Conservation (phyloP, 2,888 invertebrate species). For the Standfussiana lucernea region DNA sequence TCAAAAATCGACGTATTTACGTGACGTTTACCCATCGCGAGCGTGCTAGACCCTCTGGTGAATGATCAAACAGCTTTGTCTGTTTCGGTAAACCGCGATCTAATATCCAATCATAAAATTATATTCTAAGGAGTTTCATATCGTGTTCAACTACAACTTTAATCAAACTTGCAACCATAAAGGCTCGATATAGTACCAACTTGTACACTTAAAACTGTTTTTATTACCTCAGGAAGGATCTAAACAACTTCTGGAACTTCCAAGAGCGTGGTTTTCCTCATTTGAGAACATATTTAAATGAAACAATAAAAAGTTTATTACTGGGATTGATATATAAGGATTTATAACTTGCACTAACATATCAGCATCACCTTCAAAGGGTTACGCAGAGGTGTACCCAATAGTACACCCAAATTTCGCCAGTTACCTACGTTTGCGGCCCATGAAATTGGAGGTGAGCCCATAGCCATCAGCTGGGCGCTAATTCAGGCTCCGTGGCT, state of each 20-base stretch:
- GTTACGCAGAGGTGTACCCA: not conserved
- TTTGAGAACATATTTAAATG: conserved; percentile 38
- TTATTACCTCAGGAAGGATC: conserved; percentile 12
- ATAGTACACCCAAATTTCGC: not conserved
- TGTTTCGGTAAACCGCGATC: not conserved
- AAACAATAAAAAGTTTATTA: conserved; percentile 46
- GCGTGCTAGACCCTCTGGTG: too few relatives aligned
- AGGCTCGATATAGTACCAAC: conserved; percentile 19
- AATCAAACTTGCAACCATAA: conserved; percentile 24
- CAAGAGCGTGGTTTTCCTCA: conserved; percentile 14
- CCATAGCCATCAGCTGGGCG: not conserved
- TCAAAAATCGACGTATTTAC: too few relatives aligned
- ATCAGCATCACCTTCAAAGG: not conserved
- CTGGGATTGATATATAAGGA: conserved; percentile 8
- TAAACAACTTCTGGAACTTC: conserved; percentile 26
- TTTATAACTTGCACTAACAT: not conserved
- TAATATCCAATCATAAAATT: conserved; percentile 11
- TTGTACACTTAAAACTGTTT: conserved; percentile 21
- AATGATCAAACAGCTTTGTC: not conserved
- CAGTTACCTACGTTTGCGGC: not conserved
- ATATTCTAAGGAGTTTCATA: conserved; percentile 12
- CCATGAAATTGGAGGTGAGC: not conserved
- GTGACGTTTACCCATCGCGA: too few relatives aligned
- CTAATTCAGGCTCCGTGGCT: not conserved
- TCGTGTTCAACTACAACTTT: not conserved